phyloP scores from a whole-genome alignment of 2,888 invertebrate species.

The Acanthococcus lagerstroemiae region DNA sequence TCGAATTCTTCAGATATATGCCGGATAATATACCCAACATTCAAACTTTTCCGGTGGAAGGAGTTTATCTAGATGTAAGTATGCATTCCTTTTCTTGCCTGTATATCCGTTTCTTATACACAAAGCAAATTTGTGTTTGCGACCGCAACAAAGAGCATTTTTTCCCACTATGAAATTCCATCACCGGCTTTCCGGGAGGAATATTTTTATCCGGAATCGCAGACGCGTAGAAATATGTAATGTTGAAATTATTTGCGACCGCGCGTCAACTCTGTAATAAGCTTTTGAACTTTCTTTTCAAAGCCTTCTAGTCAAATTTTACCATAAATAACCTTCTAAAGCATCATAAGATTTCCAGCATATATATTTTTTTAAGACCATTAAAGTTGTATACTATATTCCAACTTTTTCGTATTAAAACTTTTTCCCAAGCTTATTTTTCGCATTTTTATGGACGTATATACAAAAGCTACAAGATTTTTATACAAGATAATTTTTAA shows the following conservation, averaged over 20 bases:
- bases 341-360: background rate
- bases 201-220: too few species aligned
- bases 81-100: background rate
- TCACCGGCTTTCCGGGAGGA: too few species aligned
- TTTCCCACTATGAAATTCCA: background rate
- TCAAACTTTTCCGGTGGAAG: slow-evolving; percentile 18
- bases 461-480: background rate
- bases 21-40: slow-evolving; percentile 1
- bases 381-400: slow-evolving; percentile 2
- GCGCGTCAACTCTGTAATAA: slow-evolving; percentile 2
- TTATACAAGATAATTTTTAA: slow-evolving; percentile 18
- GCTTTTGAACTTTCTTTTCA: slow-evolving; percentile 1
- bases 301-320: slow-evolving; percentile 12
- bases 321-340: slow-evolving; percentile 4
- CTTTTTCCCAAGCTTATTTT: slow-evolving; percentile 12
- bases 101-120: too few species aligned
- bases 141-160: background rate
- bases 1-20: slow-evolving; percentile 25
- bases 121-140: background rate
- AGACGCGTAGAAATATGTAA: too few species aligned
- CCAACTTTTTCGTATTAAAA: slow-evolving; percentile 2
- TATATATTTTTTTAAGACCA: slow-evolving; percentile 12
- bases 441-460: background rate
- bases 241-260: slow-evolving; percentile 11
- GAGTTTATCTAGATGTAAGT: slow-evolving; percentile 24